Evolutionary conservation across 2,797 vertebrate species (phyloP), one percentile per base, ranked within the genome.

Genomic region (Xerus rutilus): DNA sequence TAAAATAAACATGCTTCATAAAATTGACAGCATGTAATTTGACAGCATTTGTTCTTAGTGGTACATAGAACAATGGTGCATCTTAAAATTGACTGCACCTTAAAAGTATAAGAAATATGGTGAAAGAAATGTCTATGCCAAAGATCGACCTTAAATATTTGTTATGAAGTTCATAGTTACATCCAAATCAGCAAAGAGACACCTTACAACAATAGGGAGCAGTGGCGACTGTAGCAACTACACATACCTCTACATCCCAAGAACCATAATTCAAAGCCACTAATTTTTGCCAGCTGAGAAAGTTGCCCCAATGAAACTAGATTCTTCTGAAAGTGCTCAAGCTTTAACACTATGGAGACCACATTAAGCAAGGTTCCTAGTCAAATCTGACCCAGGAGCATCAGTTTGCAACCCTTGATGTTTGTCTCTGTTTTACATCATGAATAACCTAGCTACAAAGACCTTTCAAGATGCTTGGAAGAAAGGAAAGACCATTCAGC

Each of bases 81-180:
- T n/a, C 69, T 93, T 89, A 65, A 93, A 82, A 57, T 0, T 65
- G 69, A 78, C 18, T 20, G 57, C 77, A 49, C 49, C 73, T 92
- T 92, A 20, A 90, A 78, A 93, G n/a, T 92, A 20, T 87, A 78
- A 93, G n/a, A 59, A 89, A 94, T 14, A 52, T 4, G 65, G 23
- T 35, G 57, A 59, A 59, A 59, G 21, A 59, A 59, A 59, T 21
- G 59, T 32, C 52, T 35, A 67, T 1, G 12, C 45, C 54, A 73
- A 84, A 88, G 30, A 39, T 28, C 73, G 88, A 39, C 35, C 65
- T 73, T 52, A 52, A 70, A 39, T 21, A 23, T 62, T 57, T 73
- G n/a, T 52, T n/a, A 74, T 0, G 0, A 86, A 77, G 47, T 54
- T 11, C 49, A 23, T 73, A 83, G 43, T 74, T 43, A 65, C 0